Evolutionary conservation across 2,797 vertebrate species (phyloP).

Genomic region (Thunnus albacares): DNA sequence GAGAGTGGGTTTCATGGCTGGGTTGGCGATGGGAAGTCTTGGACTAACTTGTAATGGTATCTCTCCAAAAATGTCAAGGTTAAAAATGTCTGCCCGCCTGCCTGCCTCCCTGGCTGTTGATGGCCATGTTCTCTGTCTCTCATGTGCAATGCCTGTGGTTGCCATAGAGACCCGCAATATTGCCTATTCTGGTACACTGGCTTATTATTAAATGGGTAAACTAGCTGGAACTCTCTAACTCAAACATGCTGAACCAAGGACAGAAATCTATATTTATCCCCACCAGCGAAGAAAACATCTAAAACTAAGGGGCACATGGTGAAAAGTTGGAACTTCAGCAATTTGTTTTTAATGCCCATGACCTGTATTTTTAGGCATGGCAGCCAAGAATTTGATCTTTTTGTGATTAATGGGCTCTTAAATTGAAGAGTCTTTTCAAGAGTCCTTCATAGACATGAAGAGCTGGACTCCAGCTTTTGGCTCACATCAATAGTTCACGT

Average conservation of each 20-base stretch:
- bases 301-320: conserved; percentile 22
- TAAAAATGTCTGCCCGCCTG: conserved; percentile 63
- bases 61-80: conserved; percentile 68
- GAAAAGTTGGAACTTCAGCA: conserved; percentile 25
- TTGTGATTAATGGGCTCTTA: conserved; percentile 33
- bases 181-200: conserved; percentile 49
- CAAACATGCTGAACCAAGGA: conserved; percentile 45
- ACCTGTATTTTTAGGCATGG: conserved; percentile 24
- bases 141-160: conserved; percentile 53
- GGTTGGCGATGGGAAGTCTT: conserved; percentile 67
- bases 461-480: conserved; percentile 38
- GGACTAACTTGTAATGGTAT: conserved; percentile 64
- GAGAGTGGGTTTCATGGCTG: conserved; percentile 62
- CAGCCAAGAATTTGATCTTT: conserved; percentile 37
- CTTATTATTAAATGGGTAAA: conserved; percentile 61
- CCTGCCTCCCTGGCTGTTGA: conserved; percentile 40
- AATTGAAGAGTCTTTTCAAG: conserved; percentile 25
- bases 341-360: conserved; percentile 38
- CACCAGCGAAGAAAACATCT: conserved; percentile 14
- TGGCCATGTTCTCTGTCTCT: conserved; percentile 56
- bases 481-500: conserved; percentile 44
- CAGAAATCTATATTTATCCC: conserved; percentile 55
- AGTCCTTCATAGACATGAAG: conserved; percentile 24
- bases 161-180: conserved; percentile 61
- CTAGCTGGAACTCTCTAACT: conserved; percentile 52